A percentile compares a stretch with the other conserved stretches of the same genome.
These are phyloP conservation scores for Callyntrura sp. DNA, from an alignment of 2,888 invertebrate species.

Conservation along the genomic window DNA sequence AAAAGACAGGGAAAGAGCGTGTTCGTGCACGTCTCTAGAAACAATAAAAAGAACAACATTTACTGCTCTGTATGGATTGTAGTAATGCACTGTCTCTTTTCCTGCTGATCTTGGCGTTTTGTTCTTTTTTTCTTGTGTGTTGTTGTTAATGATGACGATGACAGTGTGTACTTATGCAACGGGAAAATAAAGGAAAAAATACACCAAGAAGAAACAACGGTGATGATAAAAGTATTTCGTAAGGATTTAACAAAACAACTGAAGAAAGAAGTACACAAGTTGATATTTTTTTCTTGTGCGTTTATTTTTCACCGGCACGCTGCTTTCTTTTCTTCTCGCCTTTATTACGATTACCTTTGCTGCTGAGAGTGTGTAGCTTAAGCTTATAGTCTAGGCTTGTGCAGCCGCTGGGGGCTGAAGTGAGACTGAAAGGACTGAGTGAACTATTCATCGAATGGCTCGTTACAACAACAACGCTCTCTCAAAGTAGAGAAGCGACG, in stretches of 20 bases:
- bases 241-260: conserved; percentile 44
- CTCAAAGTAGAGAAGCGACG: background rate
- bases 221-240: conserved; percentile 35
- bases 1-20: background rate
- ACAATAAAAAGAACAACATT: background rate
- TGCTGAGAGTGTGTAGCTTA: background rate
- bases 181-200: background rate
- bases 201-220: background rate
- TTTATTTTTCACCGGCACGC: background rate
- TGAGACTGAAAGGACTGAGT: conserved; percentile 79
- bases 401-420: conserved; percentile 83
- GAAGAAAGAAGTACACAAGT: conserved; percentile 17
- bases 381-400: conserved; percentile 76
- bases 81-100: background rate
- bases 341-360: background rate
- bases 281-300: conserved; percentile 7
- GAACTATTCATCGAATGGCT: conserved; percentile 67
- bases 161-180: conserved; percentile 26
- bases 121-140: background rate
- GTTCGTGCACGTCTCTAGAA: background rate
- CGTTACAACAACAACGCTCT: conserved; percentile 1
- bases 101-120: background rate
- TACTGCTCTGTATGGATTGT: background rate
- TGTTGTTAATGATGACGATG: conserved; percentile 7
- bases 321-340: conserved; percentile 20